Conservation (phyloP, 2,113 vertebrate genomes). For the Caracal caracal region DNA sequence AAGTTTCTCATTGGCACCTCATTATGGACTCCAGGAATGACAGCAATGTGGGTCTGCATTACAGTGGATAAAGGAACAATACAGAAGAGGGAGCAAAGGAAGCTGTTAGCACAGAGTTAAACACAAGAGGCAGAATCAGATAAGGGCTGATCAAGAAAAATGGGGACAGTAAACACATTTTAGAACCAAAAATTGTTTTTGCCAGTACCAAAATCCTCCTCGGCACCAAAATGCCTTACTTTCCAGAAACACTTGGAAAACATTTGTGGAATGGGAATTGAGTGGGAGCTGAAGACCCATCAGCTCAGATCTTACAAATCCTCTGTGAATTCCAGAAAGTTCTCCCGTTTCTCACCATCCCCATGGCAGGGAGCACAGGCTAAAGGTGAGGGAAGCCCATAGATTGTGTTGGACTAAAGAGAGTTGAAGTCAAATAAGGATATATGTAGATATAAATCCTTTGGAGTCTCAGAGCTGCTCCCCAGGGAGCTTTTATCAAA, state of each 20-base stretch:
- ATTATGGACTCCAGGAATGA: neutral
- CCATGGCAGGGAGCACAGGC: neutral
- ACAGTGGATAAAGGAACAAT: neutral
- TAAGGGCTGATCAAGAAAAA: neutral
- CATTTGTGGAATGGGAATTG: constrained; percentile 5
- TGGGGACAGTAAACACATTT: neutral
- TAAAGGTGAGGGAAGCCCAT: neutral
- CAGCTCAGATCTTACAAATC: neutral
- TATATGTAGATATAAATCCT: neutral
- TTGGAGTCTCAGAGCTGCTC: neutral
- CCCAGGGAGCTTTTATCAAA: constrained; percentile 23
- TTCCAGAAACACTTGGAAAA: constrained; percentile 1
- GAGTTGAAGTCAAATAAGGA: neutral
- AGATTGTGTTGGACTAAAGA: neutral
- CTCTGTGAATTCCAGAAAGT: constrained; percentile 13
- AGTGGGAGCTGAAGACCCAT: neutral
- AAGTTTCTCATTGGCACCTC: neutral
- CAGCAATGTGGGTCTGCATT: neutral
- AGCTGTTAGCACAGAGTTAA: neutral
- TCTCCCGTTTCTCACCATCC: neutral
- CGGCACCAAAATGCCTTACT: neutral
- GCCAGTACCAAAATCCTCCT: constrained; percentile 19
- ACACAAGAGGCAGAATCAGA: neutral
- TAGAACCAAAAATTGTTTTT: neutral
- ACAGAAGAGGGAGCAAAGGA: neutral